Evolutionary conservation across 1,140 invertebrate species (phyloP).

Genomic region (Cotesia chilonis): DNA sequence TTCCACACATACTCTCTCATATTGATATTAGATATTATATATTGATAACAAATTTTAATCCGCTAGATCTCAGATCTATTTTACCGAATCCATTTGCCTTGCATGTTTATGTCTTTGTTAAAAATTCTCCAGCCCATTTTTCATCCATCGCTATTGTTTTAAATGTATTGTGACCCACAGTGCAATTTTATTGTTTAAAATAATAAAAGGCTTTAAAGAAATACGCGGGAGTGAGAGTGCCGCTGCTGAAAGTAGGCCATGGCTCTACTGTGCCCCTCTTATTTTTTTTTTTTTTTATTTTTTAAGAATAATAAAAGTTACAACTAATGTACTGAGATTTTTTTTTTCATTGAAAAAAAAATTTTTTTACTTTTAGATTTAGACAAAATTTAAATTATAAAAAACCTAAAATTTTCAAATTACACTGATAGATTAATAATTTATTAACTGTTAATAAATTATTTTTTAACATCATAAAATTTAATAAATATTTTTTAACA

Average conservation of each 20-base stretch:
- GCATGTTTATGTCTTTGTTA: background rate
- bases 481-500: too few species aligned
- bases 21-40: too few species aligned
- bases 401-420: too few species aligned
- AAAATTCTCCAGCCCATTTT: background rate
- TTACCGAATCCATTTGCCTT: background rate
- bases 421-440: too few species aligned
- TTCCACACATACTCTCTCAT: too few species aligned
- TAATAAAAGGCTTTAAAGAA: slow-evolving; percentile 34
- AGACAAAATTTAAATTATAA: too few species aligned
- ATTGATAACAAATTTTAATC: too few species aligned
- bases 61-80: background rate
- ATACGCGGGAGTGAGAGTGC: slow-evolving; percentile 38
- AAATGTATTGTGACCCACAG: slow-evolving; percentile 8
- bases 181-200: slow-evolving; percentile 45
- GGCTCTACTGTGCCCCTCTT: slow-evolving; percentile 40
- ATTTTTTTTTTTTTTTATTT: background rate
- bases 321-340: too few species aligned
- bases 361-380: too few species aligned
- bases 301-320: background rate
- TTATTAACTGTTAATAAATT: too few species aligned
- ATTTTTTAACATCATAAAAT: too few species aligned
- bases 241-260: slow-evolving; percentile 54
- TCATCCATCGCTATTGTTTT: background rate
- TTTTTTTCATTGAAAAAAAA: too few species aligned